Percentiles rank a stretch among this genome's conserved stretches.
phyloP scores from a whole-genome alignment of 2,888 invertebrate species.

The Cheilosia pagana region DNA sequence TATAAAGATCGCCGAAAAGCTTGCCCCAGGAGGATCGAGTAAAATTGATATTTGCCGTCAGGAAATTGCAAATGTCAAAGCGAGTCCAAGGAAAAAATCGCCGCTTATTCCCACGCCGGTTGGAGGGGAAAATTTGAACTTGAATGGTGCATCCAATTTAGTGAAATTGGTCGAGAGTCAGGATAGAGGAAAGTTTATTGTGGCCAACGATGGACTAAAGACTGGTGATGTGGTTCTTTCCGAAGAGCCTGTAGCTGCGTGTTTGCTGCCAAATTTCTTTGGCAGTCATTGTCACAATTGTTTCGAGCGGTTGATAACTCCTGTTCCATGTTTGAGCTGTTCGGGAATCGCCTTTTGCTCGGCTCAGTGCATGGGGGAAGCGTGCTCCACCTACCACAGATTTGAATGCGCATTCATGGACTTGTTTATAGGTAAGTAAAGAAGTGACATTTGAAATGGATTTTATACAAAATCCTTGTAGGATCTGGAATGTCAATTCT shows the following conservation, averaged over 20 bases:
- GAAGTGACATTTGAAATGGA: not conserved
- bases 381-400: constrained; percentile 88
- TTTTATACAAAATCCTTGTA: constrained; percentile 77
- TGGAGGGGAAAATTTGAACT: constrained; percentile 85
- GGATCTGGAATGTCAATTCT: constrained; percentile 92
- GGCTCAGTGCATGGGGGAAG: constrained; percentile 86
- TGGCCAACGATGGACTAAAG: constrained; percentile 85
- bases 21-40: constrained; percentile 84
- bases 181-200: constrained; percentile 88
- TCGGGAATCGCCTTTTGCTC: constrained; percentile 85
- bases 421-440: constrained; percentile 87
- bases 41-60: constrained; percentile 83
- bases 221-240: constrained; percentile 90
- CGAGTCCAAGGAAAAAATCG: constrained; percentile 54
- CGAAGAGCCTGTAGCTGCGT: constrained; percentile 90
- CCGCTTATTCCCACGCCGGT: constrained; percentile 80
- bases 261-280: constrained; percentile 88
- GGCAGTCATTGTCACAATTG: constrained; percentile 93
- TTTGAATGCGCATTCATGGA: constrained; percentile 91
- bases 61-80: constrained; percentile 83
- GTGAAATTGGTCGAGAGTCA: constrained; percentile 85
- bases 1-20: constrained; percentile 86
- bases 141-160: constrained; percentile 86
- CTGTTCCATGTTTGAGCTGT: constrained; percentile 10
- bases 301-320: constrained; percentile 86